Evolutionary conservation across 2,888 invertebrate species (phyloP), one percentile per base, ranked within the genome.

Genomic region (Sarcophaga variegata): DNA sequence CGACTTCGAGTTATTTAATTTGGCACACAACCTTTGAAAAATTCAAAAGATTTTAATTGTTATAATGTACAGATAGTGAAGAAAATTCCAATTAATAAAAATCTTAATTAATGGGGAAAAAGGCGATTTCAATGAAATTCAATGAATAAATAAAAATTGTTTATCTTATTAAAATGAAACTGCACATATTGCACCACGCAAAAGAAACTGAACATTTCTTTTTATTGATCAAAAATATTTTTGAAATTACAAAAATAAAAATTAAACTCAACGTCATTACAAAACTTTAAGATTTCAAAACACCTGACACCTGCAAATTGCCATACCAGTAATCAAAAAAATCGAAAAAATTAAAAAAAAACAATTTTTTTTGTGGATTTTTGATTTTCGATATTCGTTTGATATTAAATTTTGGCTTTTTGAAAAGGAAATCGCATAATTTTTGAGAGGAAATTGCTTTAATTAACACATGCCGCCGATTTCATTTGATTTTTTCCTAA

Each of bases 381-480:
- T 70, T 49, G 72, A 37, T 25, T 22, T 54, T 75, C 25, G 4
- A 37, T 67, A 17, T 14, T 45, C 63, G 75, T 64, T 69, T 75
- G 82, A 82, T 71, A 71, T 80, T 71, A 12, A 54, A 54, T 37
- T 37, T 37, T 37, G 37, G 20, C 8, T 62, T 72, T 78, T 60
- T 66, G 17, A 66, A 74, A 76, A 82, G 75, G 67, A 86, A 86
- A 83, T 86, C 76, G 8, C 22, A 17, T 45, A 3, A 60, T 54
- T 74, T 74, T 75, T 60, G 45, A 45, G 8, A 86, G 80, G 81
- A 84, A 87, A 83, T 84, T 79, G 47, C 20, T 78, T 81, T 81
- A 86, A 86, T 86, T 83, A 86, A 70, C 83, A 81, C 86, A 72
- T 71, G 59, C 45, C 49, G 63, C 11, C 64, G 64, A 64, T 77